A percentile compares a stretch with the other conserved stretches of the same genome.
These are phyloP conservation scores for Clarias platycephalus DNA, from an alignment of 2,797 vertebrate species.

Conservation along the genomic window DNA sequence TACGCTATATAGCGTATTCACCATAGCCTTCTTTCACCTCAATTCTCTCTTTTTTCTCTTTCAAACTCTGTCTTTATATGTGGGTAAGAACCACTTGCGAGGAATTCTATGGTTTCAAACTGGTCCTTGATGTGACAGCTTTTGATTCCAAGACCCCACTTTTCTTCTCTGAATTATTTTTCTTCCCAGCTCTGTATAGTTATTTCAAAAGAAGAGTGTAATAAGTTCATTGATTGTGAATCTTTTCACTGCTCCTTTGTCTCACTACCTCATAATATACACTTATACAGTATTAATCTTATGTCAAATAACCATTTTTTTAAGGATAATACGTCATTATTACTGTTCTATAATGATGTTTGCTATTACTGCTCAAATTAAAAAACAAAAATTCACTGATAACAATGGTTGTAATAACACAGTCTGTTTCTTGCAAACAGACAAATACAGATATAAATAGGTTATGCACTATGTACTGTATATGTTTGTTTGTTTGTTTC, in stretches of 20 bases:
- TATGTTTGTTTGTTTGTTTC: background rate
- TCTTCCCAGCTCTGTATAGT: slow-evolving; percentile 34
- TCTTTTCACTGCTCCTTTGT: slow-evolving; percentile 37
- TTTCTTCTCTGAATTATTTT: slow-evolving; percentile 46
- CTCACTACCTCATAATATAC: background rate
- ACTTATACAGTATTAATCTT: slow-evolving; percentile 16
- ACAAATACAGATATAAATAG: background rate
- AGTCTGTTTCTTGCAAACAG: background rate
- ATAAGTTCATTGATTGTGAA: slow-evolving; percentile 52
- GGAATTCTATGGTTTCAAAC: slow-evolving; percentile 64
- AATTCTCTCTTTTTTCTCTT: slow-evolving; percentile 30
- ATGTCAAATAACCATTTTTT: background rate
- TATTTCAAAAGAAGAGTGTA: slow-evolving; percentile 54
- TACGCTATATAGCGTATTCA: slow-evolving; percentile 70
- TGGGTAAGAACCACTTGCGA: slow-evolving; percentile 62
- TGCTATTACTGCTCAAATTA: background rate
- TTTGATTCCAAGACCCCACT: slow-evolving; percentile 65
- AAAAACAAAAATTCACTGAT: background rate
- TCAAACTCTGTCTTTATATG: slow-evolving; percentile 56
- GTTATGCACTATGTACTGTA: background rate
- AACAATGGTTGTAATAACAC: background rate
- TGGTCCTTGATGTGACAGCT: slow-evolving; percentile 66
- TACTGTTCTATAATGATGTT: background rate
- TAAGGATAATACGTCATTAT: background rate
- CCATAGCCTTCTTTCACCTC: slow-evolving; percentile 32